Conservation (phyloP, 2,888 invertebrate genomes). For the Diachrysia chrysitis region DNA sequence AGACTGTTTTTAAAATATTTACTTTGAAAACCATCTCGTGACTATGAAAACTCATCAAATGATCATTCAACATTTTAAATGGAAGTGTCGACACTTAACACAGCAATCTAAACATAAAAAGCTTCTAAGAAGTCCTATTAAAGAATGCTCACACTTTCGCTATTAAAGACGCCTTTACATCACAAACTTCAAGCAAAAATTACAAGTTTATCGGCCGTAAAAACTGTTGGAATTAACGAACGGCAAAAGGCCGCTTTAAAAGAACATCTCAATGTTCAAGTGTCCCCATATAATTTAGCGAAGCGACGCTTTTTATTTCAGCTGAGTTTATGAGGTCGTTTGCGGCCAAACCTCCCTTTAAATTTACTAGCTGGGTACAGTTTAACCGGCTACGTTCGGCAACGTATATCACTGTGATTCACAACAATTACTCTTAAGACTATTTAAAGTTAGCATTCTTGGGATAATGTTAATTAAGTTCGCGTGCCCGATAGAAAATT, state of each 20-base stretch:
- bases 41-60: not conserved
- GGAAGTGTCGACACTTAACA: constrained; percentile 14
- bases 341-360: constrained; percentile 67
- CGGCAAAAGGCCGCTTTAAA: constrained; percentile 50
- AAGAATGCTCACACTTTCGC: constrained; percentile 35
- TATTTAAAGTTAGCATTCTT: constrained; percentile 61
- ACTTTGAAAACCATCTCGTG: not conserved
- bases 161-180: constrained; percentile 51
- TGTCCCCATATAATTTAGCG: constrained; percentile 71
- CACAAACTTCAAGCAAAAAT: constrained; percentile 51
- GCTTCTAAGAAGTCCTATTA: constrained; percentile 23
- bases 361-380: constrained; percentile 70
- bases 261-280: constrained; percentile 64
- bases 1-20: not conserved
- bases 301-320: constrained; percentile 75
- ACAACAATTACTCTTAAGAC: constrained; percentile 70
- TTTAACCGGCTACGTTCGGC: constrained; percentile 50
- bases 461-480: constrained; percentile 78
- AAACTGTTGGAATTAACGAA: constrained; percentile 61
- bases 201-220: constrained; percentile 59
- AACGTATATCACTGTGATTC: constrained; percentile 72
- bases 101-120: constrained; percentile 31
- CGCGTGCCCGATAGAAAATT: constrained; percentile 44
- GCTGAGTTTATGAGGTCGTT: constrained; percentile 75
- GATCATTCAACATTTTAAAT: constrained; percentile 12